Conservation (phyloP, 2,113 vertebrate genomes). For the Athene cunicularia region DNA sequence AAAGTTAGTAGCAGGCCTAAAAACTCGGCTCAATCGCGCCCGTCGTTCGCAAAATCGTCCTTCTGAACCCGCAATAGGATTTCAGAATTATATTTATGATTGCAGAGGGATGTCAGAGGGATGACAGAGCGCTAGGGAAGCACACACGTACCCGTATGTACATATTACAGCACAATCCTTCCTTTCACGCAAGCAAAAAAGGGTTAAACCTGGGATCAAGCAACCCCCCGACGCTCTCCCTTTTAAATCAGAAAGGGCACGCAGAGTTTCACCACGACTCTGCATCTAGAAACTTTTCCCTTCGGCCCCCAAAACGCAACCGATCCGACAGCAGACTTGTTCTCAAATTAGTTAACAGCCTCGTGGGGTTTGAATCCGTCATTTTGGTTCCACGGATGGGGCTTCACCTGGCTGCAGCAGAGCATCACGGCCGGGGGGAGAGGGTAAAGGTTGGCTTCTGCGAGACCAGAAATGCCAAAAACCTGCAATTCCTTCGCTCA, state of each 20-base stretch:
- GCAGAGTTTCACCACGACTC: not conserved
- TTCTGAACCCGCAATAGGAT: fast-evolving
- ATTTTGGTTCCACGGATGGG: not conserved
- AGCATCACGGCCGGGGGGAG: not conserved
- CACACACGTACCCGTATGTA: fast-evolving
- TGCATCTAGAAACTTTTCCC: not conserved
- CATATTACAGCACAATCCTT: not conserved
- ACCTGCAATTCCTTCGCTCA: not conserved
- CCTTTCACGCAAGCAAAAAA: not conserved
- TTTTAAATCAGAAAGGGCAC: not conserved
- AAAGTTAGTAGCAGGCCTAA: not conserved
- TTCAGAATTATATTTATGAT: too few relatives aligned
- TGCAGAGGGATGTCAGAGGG: too few relatives aligned
- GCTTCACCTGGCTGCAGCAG: not conserved
- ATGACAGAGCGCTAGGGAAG: not conserved
- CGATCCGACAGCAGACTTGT: too few relatives aligned
- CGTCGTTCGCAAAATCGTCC: not conserved
- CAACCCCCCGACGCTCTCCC: not conserved
- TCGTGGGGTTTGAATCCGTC: not conserved
- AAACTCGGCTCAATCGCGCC: not conserved
- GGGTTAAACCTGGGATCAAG: not conserved
- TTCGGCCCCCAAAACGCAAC: not conserved
- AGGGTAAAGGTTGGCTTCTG: not conserved
- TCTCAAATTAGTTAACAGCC: not conserved
- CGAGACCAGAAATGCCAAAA: not conserved